Base-by-base conservation (phyloP, 2,888 invertebrate genomes). In the Amiota communis region DNA sequence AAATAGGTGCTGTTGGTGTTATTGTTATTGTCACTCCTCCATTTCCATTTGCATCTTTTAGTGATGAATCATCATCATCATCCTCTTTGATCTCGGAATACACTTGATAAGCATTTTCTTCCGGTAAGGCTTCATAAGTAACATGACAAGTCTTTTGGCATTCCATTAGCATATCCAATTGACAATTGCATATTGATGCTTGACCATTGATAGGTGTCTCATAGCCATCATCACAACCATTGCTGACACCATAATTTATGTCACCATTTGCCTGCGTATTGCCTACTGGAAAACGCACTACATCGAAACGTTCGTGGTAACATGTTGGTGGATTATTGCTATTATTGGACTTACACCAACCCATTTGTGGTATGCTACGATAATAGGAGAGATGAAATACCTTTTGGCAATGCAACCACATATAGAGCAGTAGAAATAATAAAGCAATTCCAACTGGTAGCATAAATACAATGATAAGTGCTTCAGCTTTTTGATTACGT, bases 341-440 rank as follows among this genome's bases (percentile, higher is more conserved):
- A 36, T 36, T 36, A 17, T 83, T 81, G 48, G 67, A 23, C 15
- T 67, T 73, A 47, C 67, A 68, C 10, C 67, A 68, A 51, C 70
- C 77, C 6, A 82, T 79, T 61, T 81, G 82, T 36, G 76, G 73
- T 13, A 84, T 56, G 0, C 78, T 76, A 8, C 83, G 71, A 70
- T 89, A 89, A 73, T 86, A 89, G 1, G 89, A 89, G 49, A 85
- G 76, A 74, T 88, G 89, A 74, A 88, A 89, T 46, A 89, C 76
- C 13, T 87, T 85, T 71, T 89, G 89, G 59, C 89, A 89, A 75
- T 88, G 87, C 36, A 88, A 84, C 83, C 88, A 89, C 70, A 89
- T 78, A 72, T 89, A 89, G 6, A 89, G 81, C 8, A 89, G 70
- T 1, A 89, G 79, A 70, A 88, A 88, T 46, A 89, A 78, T 48